A percentile compares a stretch with the other conserved stretches of the same genome.
Evolutionary conservation across 2,113 vertebrate species (phyloP).

Genomic region (Antigone vipio): DNA sequence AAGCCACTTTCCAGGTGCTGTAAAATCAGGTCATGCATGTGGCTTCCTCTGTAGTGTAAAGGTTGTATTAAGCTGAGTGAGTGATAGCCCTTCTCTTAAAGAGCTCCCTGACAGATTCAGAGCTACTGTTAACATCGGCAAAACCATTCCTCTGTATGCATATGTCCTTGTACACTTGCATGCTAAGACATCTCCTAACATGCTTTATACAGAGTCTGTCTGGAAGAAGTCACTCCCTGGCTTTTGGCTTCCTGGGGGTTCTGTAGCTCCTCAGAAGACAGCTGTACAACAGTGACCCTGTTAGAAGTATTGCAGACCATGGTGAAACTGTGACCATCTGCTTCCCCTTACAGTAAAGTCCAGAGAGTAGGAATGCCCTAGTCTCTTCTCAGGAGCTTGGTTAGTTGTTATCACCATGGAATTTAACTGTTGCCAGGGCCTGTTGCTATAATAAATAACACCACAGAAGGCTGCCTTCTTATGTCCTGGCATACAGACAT

Average conservation of each 20-base stretch:
- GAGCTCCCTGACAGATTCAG: neutral
- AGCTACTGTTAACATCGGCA: neutral
- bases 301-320: slow-evolving; percentile 63
- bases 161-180: accelerated
- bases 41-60: neutral
- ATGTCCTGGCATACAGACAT: neutral
- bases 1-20: neutral
- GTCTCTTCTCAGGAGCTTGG: neutral
- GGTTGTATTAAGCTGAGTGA: neutral
- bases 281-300: neutral
- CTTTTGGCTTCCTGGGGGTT: slow-evolving; percentile 17
- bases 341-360: neutral
- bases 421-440: slow-evolving; percentile 38
- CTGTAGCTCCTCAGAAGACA: neutral
- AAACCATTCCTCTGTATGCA: neutral
- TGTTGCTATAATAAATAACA: slow-evolving; percentile 75
- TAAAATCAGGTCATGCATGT: neutral
- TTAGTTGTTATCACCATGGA: neutral
- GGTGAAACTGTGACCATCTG: neutral
- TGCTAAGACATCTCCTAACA: neutral
- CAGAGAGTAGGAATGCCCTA: neutral
- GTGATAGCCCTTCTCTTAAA: neutral
- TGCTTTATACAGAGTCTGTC: neutral
- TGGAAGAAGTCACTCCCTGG: slow-evolving; percentile 38
- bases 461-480: neutral